Evolutionary conservation across 1,140 invertebrate genomes (phyloP).

Genomic region (Battus philenor): DNA sequence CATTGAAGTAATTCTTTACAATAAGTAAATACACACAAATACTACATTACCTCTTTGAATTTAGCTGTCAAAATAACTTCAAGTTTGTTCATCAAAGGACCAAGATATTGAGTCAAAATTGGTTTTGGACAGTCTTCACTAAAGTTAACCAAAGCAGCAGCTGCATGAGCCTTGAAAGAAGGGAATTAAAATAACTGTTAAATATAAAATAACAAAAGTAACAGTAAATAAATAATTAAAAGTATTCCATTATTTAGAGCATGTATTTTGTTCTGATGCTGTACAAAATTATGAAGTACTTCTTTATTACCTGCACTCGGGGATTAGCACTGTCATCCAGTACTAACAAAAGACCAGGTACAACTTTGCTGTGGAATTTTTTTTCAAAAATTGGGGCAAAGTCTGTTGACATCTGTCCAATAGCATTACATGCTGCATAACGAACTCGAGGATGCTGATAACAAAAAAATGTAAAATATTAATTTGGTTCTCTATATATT

Average conservation of each 20-base stretch:
- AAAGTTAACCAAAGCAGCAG: constrained; percentile 98
- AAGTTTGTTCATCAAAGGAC: constrained; percentile 93
- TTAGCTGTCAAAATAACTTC: constrained; percentile 94
- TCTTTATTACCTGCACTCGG: constrained; percentile 90
- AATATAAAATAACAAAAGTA: no score
- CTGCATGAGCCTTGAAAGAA: constrained; percentile 82
- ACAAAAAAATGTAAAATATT: constrained; percentile 27
- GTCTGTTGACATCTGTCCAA: constrained; percentile 99
- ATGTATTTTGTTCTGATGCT: constrained; percentile 5
- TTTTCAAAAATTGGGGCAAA: constrained; percentile 98
- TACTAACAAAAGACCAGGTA: constrained; percentile 92
- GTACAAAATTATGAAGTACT: no score
- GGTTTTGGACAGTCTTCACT: constrained; percentile 98
- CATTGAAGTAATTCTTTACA: constrained; percentile 3
- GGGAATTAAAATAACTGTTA: constrained; percentile 3
- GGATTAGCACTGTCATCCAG: constrained; percentile 95
- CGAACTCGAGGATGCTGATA: constrained; percentile 92
- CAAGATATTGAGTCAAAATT: constrained; percentile 93
- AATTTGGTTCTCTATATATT: no score
- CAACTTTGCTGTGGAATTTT: constrained; percentile 96
- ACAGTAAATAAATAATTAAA: background rate
- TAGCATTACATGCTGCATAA: constrained; percentile 98
- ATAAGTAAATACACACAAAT: background rate
- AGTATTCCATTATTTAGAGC: background rate
- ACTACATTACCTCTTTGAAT: constrained; percentile 86